Base-by-base conservation (phyloP, 2,797 vertebrate species). In the Chiloscyllium punctatum region DNA sequence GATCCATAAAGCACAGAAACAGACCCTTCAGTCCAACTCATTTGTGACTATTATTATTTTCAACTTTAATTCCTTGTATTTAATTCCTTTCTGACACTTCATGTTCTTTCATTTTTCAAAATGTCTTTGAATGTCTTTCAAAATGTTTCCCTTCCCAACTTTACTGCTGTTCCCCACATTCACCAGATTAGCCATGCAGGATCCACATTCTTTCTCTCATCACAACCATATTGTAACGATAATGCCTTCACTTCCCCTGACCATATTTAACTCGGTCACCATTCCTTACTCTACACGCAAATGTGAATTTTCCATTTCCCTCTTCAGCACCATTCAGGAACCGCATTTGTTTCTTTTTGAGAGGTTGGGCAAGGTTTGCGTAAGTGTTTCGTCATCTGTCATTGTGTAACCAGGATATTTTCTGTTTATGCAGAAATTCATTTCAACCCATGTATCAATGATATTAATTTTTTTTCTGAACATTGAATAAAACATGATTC, bases 361-460 rank as follows among this genome's bases (percentile, higher is more conserved):
- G 72, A 1, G 30, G 30, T 27, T 33, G 33, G 27, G 30, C 33
- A 33, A 15, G 2, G 33, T n/a, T 77, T n/a, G 33, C 11, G 11
- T 11, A 74, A 33, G 30, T 74, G 72, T 74, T 30, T 30, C 30
- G 33, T 48, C 33, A 74, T 74, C 72, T 74, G 72, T 74, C 33
- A 33, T 33, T 33, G 27, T 33, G 23, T 13, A 74, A 74, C 33
- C 25, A 74, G 8, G 27, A 74, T 74, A 33, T 74, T 30, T 74
- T 33, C 98, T 98, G 97, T 97, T 98, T 96, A 96, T 92, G 2
- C 94, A 98, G 98, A 98, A 98, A 98, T 98, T 97, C 97, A 98
- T 97, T 98, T 98, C 18, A 68, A 42, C 98, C 98, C 97, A 97
- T 98, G 98, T 74, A 98, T 98, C 98, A 98, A 98, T 99, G 98